Evolutionary conservation across 2,113 vertebrate genomes (phyloP).

Genomic region (Chaetops frenatus): DNA sequence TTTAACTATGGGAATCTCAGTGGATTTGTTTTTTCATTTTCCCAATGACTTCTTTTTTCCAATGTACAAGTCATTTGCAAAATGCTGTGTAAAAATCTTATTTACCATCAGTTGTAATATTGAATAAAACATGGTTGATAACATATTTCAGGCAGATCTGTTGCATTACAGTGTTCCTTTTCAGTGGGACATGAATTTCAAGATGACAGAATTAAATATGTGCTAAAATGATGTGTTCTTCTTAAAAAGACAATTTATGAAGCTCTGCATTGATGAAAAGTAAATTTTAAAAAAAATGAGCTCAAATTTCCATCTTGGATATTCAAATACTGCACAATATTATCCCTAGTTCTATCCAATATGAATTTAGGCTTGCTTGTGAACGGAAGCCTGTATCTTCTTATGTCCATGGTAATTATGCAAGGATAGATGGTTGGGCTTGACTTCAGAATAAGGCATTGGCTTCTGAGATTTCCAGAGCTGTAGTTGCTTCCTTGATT

Average conservation of each 20-base stretch:
- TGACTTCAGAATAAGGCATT: background rate
- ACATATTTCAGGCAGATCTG: background rate
- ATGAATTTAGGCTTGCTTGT: background rate
- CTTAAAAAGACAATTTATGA: background rate
- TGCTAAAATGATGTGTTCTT: background rate
- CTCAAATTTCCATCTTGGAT: background rate
- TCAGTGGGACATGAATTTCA: background rate
- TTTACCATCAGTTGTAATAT: background rate
- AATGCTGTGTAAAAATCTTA: background rate
- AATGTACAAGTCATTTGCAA: fast-evolving
- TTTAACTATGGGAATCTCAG: background rate
- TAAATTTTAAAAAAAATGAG: background rate
- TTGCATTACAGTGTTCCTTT: background rate
- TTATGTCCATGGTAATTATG: background rate
- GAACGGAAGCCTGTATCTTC: background rate
- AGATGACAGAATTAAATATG: background rate
- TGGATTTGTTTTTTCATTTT: background rate
- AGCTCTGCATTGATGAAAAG: background rate
- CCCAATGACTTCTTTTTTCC: background rate
- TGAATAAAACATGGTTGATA: background rate
- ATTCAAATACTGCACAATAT: background rate
- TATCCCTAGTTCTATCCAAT: background rate
- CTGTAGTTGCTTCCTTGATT: background rate
- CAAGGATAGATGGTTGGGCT: background rate
- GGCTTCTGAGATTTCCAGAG: background rate